Evolutionary conservation across 2,113 vertebrate genomes (phyloP), one percentile per base, ranked within the genome.

Genomic region (Eulemur macaco): DNA sequence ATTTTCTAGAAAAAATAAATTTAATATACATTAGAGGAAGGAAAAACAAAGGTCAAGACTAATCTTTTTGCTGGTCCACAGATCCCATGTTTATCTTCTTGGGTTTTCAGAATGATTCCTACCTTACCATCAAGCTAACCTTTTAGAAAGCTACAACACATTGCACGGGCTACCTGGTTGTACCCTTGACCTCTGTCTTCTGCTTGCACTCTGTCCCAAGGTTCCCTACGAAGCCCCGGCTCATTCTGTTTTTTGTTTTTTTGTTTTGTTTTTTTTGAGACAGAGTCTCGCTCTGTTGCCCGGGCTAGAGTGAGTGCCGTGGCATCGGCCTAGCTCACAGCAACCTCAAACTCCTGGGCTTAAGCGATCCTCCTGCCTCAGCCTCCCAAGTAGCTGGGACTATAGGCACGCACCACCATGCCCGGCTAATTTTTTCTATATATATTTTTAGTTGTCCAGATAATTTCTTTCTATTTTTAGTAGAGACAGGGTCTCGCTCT

Each of bases 1-100:
- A 80, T 94, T 89, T 93, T 97, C 80, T 80, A 87, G 90, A 86
- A 87, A 89, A 98, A 95, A 80, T 64, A 68, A 64, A 52, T 78
- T 83, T 68, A 60, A 71, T 84, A 47, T 77, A 64, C 12, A 13
- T 95, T 73, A 73, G 14, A 50, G 56, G 37, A 71, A 64, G 45
- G 17, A 31, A 29, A 56, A 63, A 58, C 4, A 86, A 1, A 89
- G 21, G 80, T 93, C 13, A 90, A 39, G 50, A 37, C 20, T 78
- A 52, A 74, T 86, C 58, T 82, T 25, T 89, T 50, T 82, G 50
- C 31, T 96, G 69, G 15, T 27, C 27, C 12, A 20, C 58, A 64
- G 23, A 6, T 56, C 39, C 73, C 54, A 21, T 47, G 54, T 82
- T 90, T 34, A 25, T 31, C 3, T 21, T 89, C n/a, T 54, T 0